These are phyloP conservation scores for Gracilinanus agilis DNA, from an alignment of 2,113 vertebrate species.

Conservation along the genomic window DNA sequence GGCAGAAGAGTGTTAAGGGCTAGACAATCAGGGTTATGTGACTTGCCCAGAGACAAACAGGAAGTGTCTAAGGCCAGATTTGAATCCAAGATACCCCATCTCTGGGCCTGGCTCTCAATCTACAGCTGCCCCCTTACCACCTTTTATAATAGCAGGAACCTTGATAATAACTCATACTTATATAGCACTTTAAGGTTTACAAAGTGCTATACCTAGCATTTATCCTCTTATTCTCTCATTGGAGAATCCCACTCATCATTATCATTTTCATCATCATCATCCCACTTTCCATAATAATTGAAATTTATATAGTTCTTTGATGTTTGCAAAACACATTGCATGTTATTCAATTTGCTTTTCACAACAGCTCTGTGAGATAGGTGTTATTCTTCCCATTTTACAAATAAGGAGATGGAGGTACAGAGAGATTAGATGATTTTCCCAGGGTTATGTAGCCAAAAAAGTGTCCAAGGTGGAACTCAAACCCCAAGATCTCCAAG, in stretches of 20 bases:
- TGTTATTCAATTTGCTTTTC: background rate
- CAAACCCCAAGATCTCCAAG: background rate
- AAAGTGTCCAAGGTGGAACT: background rate
- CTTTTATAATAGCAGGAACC: background rate
- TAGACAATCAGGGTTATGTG: no score
- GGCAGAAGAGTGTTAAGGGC: no score
- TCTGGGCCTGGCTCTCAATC: no score
- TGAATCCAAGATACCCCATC: no score
- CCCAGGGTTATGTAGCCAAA: background rate
- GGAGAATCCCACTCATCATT: background rate
- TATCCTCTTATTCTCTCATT: background rate
- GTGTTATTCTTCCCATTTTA: background rate
- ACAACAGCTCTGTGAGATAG: background rate
- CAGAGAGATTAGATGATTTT: conserved; percentile 5
- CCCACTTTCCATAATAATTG: background rate
- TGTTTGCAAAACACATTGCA: background rate
- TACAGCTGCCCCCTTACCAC: no score
- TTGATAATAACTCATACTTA: background rate
- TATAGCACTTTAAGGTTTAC: background rate
- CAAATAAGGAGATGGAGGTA: background rate
- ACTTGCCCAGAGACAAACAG: no score
- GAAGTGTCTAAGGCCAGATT: no score
- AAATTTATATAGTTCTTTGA: background rate
- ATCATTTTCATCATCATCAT: background rate
- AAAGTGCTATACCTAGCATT: background rate